These are phyloP conservation scores for Pocillopora verrucosa DNA, from an alignment of 64 coral and sea anemone species.

Conservation along the genomic window DNA sequence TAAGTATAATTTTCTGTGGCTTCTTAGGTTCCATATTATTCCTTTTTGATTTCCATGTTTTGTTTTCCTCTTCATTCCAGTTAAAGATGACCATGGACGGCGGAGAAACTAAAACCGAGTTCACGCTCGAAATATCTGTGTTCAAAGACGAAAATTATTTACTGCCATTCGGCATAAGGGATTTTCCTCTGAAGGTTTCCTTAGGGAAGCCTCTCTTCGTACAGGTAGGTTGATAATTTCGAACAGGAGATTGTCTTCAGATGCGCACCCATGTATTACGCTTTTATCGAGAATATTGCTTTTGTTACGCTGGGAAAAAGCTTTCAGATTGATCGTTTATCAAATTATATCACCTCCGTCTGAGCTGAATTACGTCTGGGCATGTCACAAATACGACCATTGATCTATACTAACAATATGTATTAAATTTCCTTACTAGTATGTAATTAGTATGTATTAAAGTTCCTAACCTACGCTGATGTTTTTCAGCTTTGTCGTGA, in stretches of 20 bases:
- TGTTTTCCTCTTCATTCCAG: not conserved
- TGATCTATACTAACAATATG: too few species aligned
- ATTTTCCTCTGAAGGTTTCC: slow-evolving; percentile 55
- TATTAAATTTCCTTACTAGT: too few species aligned
- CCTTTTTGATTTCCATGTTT: not conserved
- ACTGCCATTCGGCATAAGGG: slow-evolving; percentile 29
- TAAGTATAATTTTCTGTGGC: too few species aligned
- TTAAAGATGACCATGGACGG: slow-evolving; percentile 46
- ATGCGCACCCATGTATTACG: not conserved
- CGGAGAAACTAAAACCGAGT: slow-evolving; percentile 42
- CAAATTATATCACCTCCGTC: too few species aligned
- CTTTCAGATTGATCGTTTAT: too few species aligned
- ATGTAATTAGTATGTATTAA: too few species aligned
- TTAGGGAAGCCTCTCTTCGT: slow-evolving; percentile 52
- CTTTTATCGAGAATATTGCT: too few species aligned
- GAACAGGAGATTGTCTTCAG: slow-evolving; percentile 15
- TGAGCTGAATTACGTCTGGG: too few species aligned
- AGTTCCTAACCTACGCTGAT: too few species aligned
- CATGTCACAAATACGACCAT: too few species aligned
- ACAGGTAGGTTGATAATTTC: not conserved
- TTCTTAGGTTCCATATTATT: not conserved
- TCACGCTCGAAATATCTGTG: slow-evolving; percentile 52
- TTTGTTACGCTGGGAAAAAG: too few species aligned
- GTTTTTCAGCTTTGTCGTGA: too few species aligned
- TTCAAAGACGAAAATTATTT: slow-evolving; percentile 46